These are phyloP conservation scores for Trinorchestia longiramus DNA, from an alignment of 1,140 invertebrate species.

Conservation along the genomic window DNA sequence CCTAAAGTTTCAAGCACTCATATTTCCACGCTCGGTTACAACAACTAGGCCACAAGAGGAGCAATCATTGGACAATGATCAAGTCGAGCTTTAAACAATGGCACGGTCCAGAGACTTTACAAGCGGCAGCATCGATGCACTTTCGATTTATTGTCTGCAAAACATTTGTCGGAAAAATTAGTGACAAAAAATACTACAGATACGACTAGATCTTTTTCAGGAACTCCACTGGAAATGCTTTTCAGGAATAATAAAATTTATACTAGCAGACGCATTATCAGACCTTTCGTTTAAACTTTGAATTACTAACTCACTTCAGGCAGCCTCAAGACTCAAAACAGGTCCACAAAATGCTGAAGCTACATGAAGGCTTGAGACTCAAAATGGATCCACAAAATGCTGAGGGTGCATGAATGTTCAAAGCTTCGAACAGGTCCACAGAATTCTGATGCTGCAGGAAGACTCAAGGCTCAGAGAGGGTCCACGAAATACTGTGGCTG, in stretches of 20 bases:
- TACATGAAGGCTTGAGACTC: too few species aligned
- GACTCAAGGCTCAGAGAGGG: too few species aligned
- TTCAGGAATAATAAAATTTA: background rate
- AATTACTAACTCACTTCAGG: too few species aligned
- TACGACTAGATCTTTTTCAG: background rate
- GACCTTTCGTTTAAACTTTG: too few species aligned
- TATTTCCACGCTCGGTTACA: background rate
- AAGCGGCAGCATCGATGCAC: background rate
- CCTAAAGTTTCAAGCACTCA: background rate
- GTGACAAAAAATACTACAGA: background rate
- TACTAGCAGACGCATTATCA: background rate
- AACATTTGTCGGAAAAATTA: background rate
- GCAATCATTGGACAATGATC: background rate
- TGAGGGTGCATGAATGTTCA: too few species aligned
- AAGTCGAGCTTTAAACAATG: background rate
- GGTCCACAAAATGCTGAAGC: too few species aligned
- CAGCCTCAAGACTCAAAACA: too few species aligned
- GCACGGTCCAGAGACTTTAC: background rate
- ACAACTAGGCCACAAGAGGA: background rate
- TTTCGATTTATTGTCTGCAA: background rate
- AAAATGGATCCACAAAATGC: too few species aligned
- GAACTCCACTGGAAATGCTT: background rate
- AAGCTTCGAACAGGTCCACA: too few species aligned
- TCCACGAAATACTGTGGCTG: too few species aligned
- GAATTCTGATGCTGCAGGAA: too few species aligned